A percentile compares a stretch with the other conserved stretches of the same genome.
Evolutionary conservation across 2,113 vertebrate species (phyloP).

Genomic region (Cryptomyrus ogoouensis): DNA sequence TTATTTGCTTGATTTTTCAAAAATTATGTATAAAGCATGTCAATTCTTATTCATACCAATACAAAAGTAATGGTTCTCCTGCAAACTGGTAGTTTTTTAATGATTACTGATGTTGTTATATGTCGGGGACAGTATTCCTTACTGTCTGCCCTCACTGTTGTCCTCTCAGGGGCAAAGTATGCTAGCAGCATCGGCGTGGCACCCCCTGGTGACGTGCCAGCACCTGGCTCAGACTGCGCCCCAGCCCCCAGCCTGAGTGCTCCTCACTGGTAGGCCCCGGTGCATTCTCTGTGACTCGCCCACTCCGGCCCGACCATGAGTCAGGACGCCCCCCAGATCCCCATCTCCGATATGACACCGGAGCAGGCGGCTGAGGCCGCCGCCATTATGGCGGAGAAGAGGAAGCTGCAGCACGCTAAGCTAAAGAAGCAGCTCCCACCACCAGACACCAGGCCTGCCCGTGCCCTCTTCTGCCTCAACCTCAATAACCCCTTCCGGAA

Average conservation of each 20-base stretch:
- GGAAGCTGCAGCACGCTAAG: slow-evolving; percentile 97
- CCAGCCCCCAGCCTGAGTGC: slow-evolving; percentile 69
- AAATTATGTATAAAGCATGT: not conserved
- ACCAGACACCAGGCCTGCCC: slow-evolving; percentile 83
- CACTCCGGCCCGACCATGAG: slow-evolving; percentile 62
- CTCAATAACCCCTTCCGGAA: slow-evolving; percentile 98
- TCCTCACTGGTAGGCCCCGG: slow-evolving; percentile 90
- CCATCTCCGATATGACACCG: slow-evolving; percentile 38
- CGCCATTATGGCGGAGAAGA: slow-evolving; percentile 89
- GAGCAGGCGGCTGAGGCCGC: slow-evolving; percentile 58
- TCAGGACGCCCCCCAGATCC: slow-evolving; percentile 44
- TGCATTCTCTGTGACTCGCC: slow-evolving; percentile 71
- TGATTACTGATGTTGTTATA: not conserved
- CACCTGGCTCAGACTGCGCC: slow-evolving; percentile 72
- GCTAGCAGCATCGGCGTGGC: slow-evolving; percentile 81
- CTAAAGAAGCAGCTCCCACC: slow-evolving; percentile 96
- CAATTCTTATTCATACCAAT: not conserved
- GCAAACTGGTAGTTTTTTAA: not conserved
- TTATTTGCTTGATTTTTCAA: not conserved
- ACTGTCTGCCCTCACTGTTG: not conserved
- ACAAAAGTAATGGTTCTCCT: not conserved
- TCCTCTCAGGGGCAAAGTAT: slow-evolving; percentile 80
- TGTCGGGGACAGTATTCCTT: not conserved
- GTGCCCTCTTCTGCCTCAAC: slow-evolving; percentile 95
- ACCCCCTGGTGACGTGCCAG: slow-evolving; percentile 71